Base-by-base conservation (phyloP, 1,140 invertebrate species). In the Zaprionus kolodkinae region DNA sequence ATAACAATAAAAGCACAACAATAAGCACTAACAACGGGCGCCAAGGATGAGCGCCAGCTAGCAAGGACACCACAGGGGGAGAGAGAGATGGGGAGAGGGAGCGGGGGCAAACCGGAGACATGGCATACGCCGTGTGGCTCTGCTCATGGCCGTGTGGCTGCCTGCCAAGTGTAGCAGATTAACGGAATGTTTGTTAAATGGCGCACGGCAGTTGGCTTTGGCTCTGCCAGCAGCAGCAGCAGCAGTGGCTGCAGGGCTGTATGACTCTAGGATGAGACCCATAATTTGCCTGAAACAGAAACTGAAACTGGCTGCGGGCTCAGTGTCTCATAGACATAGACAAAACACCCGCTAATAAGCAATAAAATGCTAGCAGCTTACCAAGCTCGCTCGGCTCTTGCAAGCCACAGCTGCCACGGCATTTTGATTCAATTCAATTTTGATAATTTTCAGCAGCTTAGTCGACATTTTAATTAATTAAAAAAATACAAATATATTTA, bases 1-100 rank as follows among this genome's bases (percentile, higher is more conserved):
- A 84, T 88, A 88, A 88, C 85, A 88, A 88, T 88, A 88, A 88
- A 88, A 81, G 85, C 78, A 81, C 80, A 88, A 88, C 81, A 88
- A 88, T 88, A 88, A 88, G 85, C 85, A 88, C 78, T 79, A 89
- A 88, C 85, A 88, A 88, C 84, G 75, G 78, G 78, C 61, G 72
- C 64, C 70, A 57, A 64, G 62, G 79, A 79, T 66, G 65, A 75
- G 78, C 70, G 48, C 45, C 36, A n/a, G n/a, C n/a, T 21, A 33
- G 36, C 60, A 64, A 60, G 62, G 35, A 78, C 68, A 38, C 50
- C 36, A 13, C 17, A 15, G 21, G 48, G 38, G 21, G 21, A 21
- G 27, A 30, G 72, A n/a, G n/a, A n/a, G n/a, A n/a, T n/a, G n/a
- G 21, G 48, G 38, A 2, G 21, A 21, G 27, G 4, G 72, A 63